Base-by-base conservation (phyloP, 2,888 invertebrate genomes). In the Hydrotaea cyrtoneurina region DNA sequence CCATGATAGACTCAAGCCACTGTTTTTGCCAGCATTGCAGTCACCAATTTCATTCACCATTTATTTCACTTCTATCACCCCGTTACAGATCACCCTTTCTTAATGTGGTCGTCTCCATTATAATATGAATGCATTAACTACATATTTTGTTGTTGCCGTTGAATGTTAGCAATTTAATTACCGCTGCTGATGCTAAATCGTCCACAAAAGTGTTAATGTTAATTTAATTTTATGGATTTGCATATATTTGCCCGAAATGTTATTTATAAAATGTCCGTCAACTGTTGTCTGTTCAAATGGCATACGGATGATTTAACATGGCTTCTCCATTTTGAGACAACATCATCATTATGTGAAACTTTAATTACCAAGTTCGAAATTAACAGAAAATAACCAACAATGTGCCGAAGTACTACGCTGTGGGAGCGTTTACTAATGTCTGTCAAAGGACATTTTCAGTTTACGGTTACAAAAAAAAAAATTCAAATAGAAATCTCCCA, bases 401-500 rank as follows among this genome's bases (percentile, higher is more conserved):
- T 78, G 59, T 71, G 21, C 19, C 19, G 1, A 36, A 59, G 50
- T 26, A 57, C 50, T n/a, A 8, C 59, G 59, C 26, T 59, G 10
- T 23, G 83, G 80, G 76, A 83, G 69, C 77, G 69, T 77, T 83
- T 83, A 80, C 55, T 83, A 74, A 83, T 78, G 59, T 71, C 55
- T 74, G 83, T 80, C 77, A 80, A 74, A 83, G 83, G 83, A 77
- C 80, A 83, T 80, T 83, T 78, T 78, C 53, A 71, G 55, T 64
- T 74, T 72, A 77, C 77, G 55, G 43, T 21, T 73, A 23, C 73
- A 80, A 80, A 66, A n/a, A n/a, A n/a, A n/a, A n/a, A n/a, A 87
- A 87, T 87, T 59, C 46, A 78, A 86, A 69, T 83, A 75, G 83
- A 31, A 46, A 62, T 21, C n/a, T 21, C 11, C 50, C 62, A 69